Base-by-base conservation (phyloP, 2,113 vertebrate species). In the Spilogale gracilis region DNA sequence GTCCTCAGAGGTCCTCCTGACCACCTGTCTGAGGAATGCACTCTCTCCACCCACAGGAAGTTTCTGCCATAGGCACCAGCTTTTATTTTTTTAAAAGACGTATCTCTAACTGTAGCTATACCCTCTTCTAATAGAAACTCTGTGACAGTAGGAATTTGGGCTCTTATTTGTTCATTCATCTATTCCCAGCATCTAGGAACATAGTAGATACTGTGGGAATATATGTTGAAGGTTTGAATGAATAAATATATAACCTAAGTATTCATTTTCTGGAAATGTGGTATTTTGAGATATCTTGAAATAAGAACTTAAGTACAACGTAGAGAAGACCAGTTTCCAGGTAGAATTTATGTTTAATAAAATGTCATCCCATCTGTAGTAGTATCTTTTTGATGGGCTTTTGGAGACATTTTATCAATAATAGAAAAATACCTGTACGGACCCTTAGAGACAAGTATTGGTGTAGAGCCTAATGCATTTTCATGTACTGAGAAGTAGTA, bases 191-290 rank as follows among this genome's bases (percentile, higher is more conserved):
- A 52, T 63, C 61, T 88, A 27, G 61, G 20, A 43, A 48, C 32
- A 71, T 94, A 82, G 4, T 78, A 84, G 45, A 43, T 82, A 67
- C 65, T 45, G 9, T 23, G 6, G 79, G 50, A 63, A 32, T 93
- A 87, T 73, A 67, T 82, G 54, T 65, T 54, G 50, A 69, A 21
- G 54, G 43, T 69, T 89, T 85, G 69, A 76, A 50, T 92, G 67
- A n/a, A 27, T 85, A 69, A 89, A 38, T 89, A 3, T 27, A 9
- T 95, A 87, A 56, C 17, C 56, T 67, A 52, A 45, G 76, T 4
- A 18, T 95, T 82, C 48, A 81, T 38, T 61, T 91, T 95, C 23
- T 88, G n/a, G 63, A 84, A 88, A 83, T 88, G 45, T 30, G 20
- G 0, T 67, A n/a, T 63, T 89, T 87, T 76, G 4, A 71, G 7